Percentiles rank a stretch among this genome's conserved stretches.
phyloP scores from a whole-genome alignment of 2,888 invertebrate genomes.

The Perizoma flavofasciatum region DNA sequence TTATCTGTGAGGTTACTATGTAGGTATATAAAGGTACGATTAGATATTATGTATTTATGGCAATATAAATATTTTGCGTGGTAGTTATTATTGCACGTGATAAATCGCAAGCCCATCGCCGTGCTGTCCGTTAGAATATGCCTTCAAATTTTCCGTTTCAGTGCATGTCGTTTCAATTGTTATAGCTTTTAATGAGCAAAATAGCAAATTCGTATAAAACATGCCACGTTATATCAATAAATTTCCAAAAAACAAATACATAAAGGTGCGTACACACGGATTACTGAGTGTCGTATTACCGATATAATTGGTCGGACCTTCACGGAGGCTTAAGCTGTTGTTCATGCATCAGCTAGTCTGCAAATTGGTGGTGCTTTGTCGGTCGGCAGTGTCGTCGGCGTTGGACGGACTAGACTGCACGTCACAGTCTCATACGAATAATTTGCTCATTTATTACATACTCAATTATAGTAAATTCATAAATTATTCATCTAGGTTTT shows the following conservation, averaged over 20 bases:
- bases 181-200: neutral
- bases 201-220: too few relatives aligned
- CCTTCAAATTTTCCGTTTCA: too few relatives aligned
- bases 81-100: too few relatives aligned
- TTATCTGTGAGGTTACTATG: too few relatives aligned
- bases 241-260: conserved; percentile 49
- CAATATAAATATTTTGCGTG: too few relatives aligned
- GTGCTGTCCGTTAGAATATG: too few relatives aligned
- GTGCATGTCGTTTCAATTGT: too few relatives aligned
- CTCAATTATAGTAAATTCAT: neutral
- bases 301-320: conserved; percentile 66
- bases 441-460: neutral
- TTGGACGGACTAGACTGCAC: conserved; percentile 14
- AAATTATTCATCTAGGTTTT: too few relatives aligned
- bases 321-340: conserved; percentile 69
- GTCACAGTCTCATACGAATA: neutral
- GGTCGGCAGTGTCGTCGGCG: conserved; percentile 55
- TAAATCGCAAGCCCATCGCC: too few relatives aligned
- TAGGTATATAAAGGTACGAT: too few relatives aligned
- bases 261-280: conserved; percentile 56
- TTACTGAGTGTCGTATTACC: conserved; percentile 64
- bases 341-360: conserved; percentile 79
- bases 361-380: conserved; percentile 80
- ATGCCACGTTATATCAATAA: neutral
- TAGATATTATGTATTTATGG: too few relatives aligned